Percentiles rank a stretch among this genome's conserved stretches.
These are phyloP conservation scores for Origma solitaria DNA, from an alignment of 2,113 vertebrate species.

Conservation along the genomic window DNA sequence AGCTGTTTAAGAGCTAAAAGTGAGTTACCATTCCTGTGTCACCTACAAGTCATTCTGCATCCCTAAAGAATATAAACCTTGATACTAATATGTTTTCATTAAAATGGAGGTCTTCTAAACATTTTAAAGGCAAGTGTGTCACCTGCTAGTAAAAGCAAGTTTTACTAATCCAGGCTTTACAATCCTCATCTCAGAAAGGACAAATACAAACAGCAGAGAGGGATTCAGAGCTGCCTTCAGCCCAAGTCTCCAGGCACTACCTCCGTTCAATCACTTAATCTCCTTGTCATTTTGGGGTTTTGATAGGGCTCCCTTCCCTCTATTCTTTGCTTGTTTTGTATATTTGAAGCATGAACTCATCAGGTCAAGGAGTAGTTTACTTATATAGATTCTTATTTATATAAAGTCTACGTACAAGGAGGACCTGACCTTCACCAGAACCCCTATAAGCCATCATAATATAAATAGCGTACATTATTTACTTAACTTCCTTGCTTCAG, in stretches of 20 bases:
- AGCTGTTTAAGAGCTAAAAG: not conserved
- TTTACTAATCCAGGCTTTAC: not conserved
- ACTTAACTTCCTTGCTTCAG: conserved; percentile 61
- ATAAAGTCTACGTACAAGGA: conserved; percentile 46
- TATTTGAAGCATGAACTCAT: conserved; percentile 55
- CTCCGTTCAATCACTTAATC: not conserved
- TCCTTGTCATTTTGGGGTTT: not conserved
- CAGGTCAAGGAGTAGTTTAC: conserved; percentile 49
- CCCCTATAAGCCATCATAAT: conserved; percentile 55
- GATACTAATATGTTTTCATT: not conserved
- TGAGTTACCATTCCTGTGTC: not conserved
- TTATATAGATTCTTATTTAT: conserved; percentile 57
- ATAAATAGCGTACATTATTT: conserved; percentile 58
- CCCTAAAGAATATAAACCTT: not conserved
- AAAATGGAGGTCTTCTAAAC: not conserved
- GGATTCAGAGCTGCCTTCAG: not conserved
- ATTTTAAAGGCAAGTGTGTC: not conserved
- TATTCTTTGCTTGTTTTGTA: conserved; percentile 20
- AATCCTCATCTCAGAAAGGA: not conserved
- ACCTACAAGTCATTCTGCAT: not conserved
- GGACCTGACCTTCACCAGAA: conserved; percentile 58
- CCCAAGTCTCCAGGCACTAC: not conserved
- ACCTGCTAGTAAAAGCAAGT: not conserved
- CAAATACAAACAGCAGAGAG: not conserved
- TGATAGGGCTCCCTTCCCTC: not conserved